Evolutionary conservation across 30 jellyfish, hydroid and myxozoan species (phyloP).

Genomic region (Turritopsis dohrnii): DNA sequence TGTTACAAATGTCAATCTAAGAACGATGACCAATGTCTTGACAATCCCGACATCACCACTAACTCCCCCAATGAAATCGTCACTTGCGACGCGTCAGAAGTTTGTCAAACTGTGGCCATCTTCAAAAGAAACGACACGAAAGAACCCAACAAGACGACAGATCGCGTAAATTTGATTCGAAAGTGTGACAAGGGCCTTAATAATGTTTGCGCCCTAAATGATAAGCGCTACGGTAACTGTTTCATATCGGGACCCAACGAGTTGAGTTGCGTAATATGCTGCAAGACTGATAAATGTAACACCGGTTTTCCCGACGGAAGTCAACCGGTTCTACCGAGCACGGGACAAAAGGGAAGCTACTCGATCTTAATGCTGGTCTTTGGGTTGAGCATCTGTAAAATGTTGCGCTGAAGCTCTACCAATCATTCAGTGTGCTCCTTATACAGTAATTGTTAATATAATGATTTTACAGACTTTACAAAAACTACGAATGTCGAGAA

Average conservation of each 20-base stretch:
- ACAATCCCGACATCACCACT: not conserved
- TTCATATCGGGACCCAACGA: not conserved
- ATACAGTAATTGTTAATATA: too few relatives aligned
- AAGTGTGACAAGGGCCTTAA: not conserved
- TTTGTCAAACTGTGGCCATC: not conserved
- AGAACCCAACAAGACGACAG: not conserved
- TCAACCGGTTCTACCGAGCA: not conserved
- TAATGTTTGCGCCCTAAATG: not conserved
- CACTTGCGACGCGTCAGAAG: not conserved
- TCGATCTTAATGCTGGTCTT: too few relatives aligned
- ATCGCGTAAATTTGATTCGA: not conserved
- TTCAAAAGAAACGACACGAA: not conserved
- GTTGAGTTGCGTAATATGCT: not conserved
- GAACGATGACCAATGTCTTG: not conserved
- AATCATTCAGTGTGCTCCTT: too few relatives aligned
- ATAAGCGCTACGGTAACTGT: not conserved
- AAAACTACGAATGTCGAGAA: too few relatives aligned
- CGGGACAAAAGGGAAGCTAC: not conserved
- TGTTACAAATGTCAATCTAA: not conserved
- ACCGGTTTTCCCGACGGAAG: not conserved
- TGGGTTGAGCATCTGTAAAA: too few relatives aligned
- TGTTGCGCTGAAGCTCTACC: too few relatives aligned
- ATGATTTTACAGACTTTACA: too few relatives aligned
- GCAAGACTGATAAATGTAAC: not conserved
- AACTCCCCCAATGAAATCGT: not conserved